These are phyloP conservation scores for Bombus pyrosoma DNA, from an alignment of 1,140 invertebrate genomes.

Conservation along the genomic window DNA sequence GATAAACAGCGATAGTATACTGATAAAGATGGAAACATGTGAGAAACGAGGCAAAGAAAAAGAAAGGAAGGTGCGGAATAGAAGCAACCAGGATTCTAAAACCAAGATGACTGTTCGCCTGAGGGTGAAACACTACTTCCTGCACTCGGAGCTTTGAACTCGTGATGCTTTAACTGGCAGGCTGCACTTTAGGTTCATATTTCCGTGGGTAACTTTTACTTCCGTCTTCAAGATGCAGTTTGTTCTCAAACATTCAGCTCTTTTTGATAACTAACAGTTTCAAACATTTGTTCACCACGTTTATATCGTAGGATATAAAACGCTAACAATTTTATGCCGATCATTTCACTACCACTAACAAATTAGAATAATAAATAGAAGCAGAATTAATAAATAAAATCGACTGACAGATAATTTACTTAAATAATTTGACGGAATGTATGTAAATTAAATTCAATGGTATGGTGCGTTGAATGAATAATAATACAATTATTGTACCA, in stretches of 20 bases:
- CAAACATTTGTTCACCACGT: not conserved
- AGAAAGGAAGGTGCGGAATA: not conserved
- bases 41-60: not conserved
- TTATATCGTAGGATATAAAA: not conserved
- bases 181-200: conserved; percentile 25
- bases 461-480: no score
- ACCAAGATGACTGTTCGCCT: conserved; percentile 50
- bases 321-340: no score
- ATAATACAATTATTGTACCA: no score
- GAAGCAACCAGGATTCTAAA: conserved; percentile 23
- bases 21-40: no score
- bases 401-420: not conserved
- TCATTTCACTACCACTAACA: no score
- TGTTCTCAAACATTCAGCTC: not conserved
- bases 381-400: not conserved
- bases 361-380: no score
- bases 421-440: not conserved
- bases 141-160: conserved; percentile 61
- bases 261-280: not conserved
- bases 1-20: no score
- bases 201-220: conserved; percentile 38
- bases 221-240: conserved; percentile 9
- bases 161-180: conserved; percentile 20
- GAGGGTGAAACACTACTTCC: conserved; percentile 51
- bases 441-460: no score